Conservation (phyloP, 2,797 vertebrate genomes). For the Acrossocheilus wenchowensis region DNA sequence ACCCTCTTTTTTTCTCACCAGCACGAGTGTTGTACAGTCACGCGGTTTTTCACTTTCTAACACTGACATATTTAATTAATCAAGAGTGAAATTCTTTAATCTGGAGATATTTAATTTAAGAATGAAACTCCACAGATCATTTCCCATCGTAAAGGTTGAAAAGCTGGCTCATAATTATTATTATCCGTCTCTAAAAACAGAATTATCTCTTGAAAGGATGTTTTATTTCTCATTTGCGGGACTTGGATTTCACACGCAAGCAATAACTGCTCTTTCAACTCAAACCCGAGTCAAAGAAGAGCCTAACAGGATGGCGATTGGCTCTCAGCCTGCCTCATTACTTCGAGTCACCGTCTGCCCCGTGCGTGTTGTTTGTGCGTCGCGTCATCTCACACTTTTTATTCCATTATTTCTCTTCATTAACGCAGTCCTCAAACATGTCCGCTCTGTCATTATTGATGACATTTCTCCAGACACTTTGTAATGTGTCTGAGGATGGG, state of each 20-base stretch:
- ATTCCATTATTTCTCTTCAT: constrained; percentile 49
- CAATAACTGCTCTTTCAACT: constrained; percentile 13
- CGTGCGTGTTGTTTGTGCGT: constrained; percentile 22
- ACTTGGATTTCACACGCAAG: constrained; percentile 1
- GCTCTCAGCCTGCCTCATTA: constrained; percentile 19
- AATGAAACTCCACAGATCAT: constrained; percentile 32
- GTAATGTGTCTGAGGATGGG: constrained; percentile 34
- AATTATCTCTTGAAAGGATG: constrained; percentile 28
- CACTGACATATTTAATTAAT: constrained; percentile 33
- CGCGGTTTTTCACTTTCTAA: neutral
- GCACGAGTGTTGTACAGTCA: neutral
- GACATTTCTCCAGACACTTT: constrained; percentile 32
- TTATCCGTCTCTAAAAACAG: constrained; percentile 22
- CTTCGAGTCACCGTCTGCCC: neutral
- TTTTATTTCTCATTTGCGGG: constrained; percentile 10
- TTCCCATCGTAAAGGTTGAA: constrained; percentile 29
- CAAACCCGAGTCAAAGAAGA: neutral
- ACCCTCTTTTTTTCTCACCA: constrained; percentile 4
- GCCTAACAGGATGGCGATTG: neutral
- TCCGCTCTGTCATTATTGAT: constrained; percentile 37
- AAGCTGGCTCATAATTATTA: constrained; percentile 21
- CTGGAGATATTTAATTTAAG: constrained; percentile 28
- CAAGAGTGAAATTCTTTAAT: constrained; percentile 23
- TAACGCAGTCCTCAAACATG: constrained; percentile 32
- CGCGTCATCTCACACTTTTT: constrained; percentile 20